Conservation (phyloP, 2,113 vertebrate species). For the Callorhinus ursinus region DNA sequence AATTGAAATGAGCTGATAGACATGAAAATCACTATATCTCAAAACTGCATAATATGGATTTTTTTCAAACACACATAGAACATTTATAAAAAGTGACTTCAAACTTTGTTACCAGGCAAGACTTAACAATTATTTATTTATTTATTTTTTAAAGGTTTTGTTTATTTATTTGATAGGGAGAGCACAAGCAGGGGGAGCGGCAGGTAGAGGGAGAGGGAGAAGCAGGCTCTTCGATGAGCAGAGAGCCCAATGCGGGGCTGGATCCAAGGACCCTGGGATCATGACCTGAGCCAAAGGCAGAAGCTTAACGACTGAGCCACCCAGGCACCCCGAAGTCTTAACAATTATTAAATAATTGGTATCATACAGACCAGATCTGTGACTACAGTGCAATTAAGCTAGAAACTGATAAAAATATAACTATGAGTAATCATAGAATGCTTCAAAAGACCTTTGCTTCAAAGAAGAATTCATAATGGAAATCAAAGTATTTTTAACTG, state of each 20-base stretch:
- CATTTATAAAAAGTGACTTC: background rate
- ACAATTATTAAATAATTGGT: background rate
- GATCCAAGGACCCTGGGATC: no score
- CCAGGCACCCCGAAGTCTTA: background rate
- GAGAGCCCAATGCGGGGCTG: no score
- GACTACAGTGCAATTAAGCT: background rate
- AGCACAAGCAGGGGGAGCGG: no score
- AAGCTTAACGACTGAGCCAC: no score
- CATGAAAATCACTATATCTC: background rate
- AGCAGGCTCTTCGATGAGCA: no score
- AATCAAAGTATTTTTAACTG: conserved; percentile 31
- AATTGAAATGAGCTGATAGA: background rate
- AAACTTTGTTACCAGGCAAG: background rate
- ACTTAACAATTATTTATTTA: background rate
- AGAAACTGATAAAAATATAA: background rate
- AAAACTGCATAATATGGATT: background rate
- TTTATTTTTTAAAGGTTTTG: no score
- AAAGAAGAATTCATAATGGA: background rate
- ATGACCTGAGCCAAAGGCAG: no score
- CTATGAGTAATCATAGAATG: background rate
- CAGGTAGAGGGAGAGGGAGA: no score
- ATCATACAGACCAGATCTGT: background rate
- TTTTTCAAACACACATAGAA: background rate
- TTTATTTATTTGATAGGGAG: no score
- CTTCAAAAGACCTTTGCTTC: background rate